phyloP scores from a whole-genome alignment of 2,888 invertebrate species.

The Tiphia femorata region DNA sequence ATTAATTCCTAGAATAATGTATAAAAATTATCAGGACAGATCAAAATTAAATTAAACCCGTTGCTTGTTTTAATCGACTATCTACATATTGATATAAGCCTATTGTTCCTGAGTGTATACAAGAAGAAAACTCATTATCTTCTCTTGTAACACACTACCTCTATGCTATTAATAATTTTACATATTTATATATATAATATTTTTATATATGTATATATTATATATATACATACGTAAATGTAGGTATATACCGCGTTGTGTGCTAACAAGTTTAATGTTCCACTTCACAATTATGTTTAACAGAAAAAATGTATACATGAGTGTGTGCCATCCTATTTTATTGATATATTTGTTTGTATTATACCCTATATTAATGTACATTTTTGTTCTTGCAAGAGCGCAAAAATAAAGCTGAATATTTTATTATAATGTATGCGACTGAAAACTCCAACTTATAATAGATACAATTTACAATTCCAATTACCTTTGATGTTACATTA shows the following conservation, averaged over 20 bases:
- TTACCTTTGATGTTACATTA: constrained; percentile 36
- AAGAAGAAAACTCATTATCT: constrained; percentile 50
- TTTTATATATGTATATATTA: constrained; percentile 32
- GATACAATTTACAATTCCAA: constrained; percentile 64
- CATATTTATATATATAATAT: constrained; percentile 55
- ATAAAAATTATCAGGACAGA: constrained; percentile 63
- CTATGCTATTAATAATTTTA: constrained; percentile 46
- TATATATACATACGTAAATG: constrained; percentile 47
- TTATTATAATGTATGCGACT: constrained; percentile 55
- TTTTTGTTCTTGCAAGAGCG: constrained; percentile 62
- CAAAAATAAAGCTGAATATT: constrained; percentile 63
- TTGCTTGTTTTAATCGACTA: constrained; percentile 58
- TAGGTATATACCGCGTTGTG: constrained; percentile 34
- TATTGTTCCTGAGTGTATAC: constrained; percentile 52
- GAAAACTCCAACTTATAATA: constrained; percentile 61
- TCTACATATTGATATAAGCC: constrained; percentile 64
- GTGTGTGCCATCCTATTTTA: constrained; percentile 62
- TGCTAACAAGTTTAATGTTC: constrained; percentile 43
- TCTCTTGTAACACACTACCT: constrained; percentile 52
- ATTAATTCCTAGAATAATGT: constrained; percentile 63
- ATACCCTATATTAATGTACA: constrained; percentile 67
- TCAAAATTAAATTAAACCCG: constrained; percentile 63
- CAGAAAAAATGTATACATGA: constrained; percentile 55
- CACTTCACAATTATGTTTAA: constrained; percentile 34
- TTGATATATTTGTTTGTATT: constrained; percentile 65